Conservation (phyloP, 1,140 invertebrate genomes). For the Drosophila sp. region DNA sequence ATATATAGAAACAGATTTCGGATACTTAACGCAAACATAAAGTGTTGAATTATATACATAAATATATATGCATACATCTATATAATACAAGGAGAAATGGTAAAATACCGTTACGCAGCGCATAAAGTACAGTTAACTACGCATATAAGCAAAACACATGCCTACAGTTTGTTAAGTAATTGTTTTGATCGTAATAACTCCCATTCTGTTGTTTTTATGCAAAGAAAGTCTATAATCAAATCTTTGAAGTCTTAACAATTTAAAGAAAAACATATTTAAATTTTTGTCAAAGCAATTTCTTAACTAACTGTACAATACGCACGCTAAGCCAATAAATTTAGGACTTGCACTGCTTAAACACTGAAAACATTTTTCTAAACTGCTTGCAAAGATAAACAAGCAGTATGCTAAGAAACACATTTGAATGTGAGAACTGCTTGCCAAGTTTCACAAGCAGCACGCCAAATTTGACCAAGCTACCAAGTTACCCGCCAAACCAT, state of each 20-base stretch:
- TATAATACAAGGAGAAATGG: slow-evolving; percentile 28
- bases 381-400: slow-evolving; percentile 8
- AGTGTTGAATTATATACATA: slow-evolving; percentile 66
- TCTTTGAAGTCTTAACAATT: no score
- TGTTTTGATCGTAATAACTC: no score
- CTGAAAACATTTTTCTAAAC: not conserved
- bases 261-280: no score
- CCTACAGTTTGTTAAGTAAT: slow-evolving; percentile 4
- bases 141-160: slow-evolving; percentile 24
- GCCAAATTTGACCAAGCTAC: slow-evolving; percentile 74
- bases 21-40: slow-evolving; percentile 76
- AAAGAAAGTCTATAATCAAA: no score
- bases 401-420: not conserved
- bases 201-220: no score
- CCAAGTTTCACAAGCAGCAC: slow-evolving; percentile 21
- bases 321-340: slow-evolving; percentile 35
- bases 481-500: slow-evolving; percentile 69
- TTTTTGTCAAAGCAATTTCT: no score
- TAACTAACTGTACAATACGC: slow-evolving; percentile 21
- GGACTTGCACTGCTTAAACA: slow-evolving; percentile 41
- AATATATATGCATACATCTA: slow-evolving; percentile 2
- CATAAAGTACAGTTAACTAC: slow-evolving; percentile 55
- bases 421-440: slow-evolving; percentile 2
- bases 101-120: slow-evolving; percentile 57
- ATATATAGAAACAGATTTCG: slow-evolving; percentile 33